Percentiles rank a stretch among this genome's conserved stretches.
These are phyloP conservation scores for Leucoraja erinaceus DNA, from an alignment of 2,113 vertebrate genomes.

Conservation along the genomic window DNA sequence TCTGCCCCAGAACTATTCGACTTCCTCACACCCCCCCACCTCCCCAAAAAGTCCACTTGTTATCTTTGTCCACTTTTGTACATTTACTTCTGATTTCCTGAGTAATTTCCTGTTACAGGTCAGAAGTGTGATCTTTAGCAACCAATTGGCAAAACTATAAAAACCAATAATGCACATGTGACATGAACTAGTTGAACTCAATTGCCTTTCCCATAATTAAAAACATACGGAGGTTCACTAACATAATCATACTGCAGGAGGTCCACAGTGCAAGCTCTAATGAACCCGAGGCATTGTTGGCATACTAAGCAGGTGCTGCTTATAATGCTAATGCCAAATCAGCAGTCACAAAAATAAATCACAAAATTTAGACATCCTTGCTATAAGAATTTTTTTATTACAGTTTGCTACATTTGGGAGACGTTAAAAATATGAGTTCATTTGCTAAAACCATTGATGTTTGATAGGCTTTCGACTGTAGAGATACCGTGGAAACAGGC, in stretches of 20 bases:
- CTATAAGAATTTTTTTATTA: too few species aligned
- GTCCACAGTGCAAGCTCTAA: background rate
- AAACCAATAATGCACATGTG: background rate
- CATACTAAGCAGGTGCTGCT: too few species aligned
- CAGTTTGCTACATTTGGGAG: too few species aligned
- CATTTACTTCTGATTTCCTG: conserved; percentile 33
- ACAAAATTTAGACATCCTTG: too few species aligned
- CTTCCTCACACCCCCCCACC: background rate
- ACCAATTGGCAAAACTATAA: conserved; percentile 27
- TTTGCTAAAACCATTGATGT: too few species aligned
- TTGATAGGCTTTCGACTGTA: too few species aligned
- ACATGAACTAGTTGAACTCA: background rate
- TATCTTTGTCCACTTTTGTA: conserved; percentile 11
- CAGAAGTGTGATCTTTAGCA: background rate
- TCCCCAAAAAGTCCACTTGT: background rate
- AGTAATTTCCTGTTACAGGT: conserved; percentile 29
- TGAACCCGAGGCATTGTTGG: too few species aligned
- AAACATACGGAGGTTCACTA: background rate
- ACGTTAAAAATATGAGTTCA: too few species aligned
- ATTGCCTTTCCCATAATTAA: conserved; percentile 3
- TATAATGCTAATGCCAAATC: too few species aligned
- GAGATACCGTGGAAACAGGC: too few species aligned
- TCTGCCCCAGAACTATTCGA: background rate
- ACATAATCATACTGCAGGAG: background rate
- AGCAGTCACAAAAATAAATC: too few species aligned